Base-by-base conservation (phyloP, 1,140 invertebrate genomes). In the Teleopsis dalmanni region DNA sequence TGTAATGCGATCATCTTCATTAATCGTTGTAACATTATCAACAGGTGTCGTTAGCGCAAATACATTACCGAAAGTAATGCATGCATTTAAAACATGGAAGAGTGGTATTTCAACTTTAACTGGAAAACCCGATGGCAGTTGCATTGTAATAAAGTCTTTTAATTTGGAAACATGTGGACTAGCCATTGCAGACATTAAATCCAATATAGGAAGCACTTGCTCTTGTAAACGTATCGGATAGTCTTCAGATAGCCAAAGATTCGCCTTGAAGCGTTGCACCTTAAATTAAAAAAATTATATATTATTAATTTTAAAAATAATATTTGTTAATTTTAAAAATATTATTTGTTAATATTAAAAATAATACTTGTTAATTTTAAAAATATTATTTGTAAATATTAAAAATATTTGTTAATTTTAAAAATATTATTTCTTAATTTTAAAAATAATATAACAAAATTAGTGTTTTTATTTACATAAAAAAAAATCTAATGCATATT, bases 21-120 rank as follows among this genome's bases (percentile, higher is more conserved):
- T 75, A 11, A 92, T 71, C 47, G 77, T 78, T 18, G 78, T 74
- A 4, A 96, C 87, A 55, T 87, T 78, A 1, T 81, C 72, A 19
- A 95, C 84, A 23, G 81, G 70, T 46, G 76, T 74, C 57, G 94
- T 89, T 50, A 84, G 75, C 1, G 80, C 89, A 76, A 95, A 95
- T 47, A 98, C 93, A 74, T 98, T 98, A 46, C 91, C 92, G 75
- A 98, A 98, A 11, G 95, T 97, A 51, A 98, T 93, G 60, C 89
- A 81, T 1, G 94, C 94, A 75, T 95, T 98, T 27, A 98, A 72
- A 31, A 98, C 88, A 77, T 97, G 94, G 73, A 97, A 98, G 26
- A 98, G 73, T 44, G 95, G 95, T 72, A 98, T 98, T 81, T 98
- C 93, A 54, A 98, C 95, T 81, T 98, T 98, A 27, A 98, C 89